Conservation (phyloP, 2,888 invertebrate species). For the Spisula solida region DNA sequence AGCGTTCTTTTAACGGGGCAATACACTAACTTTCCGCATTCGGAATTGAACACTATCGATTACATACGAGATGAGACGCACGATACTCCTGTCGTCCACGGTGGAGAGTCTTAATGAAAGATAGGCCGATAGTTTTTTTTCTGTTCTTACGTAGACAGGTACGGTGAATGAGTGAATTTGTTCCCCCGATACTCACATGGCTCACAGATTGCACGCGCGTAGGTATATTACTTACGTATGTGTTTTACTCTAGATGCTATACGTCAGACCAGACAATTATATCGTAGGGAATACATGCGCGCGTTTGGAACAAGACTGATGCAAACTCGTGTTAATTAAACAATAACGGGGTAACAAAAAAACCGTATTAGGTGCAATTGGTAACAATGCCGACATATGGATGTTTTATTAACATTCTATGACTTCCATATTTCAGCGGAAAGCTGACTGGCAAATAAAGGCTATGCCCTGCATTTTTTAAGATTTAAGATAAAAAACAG, state of each 20-base stretch:
- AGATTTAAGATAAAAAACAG: no score
- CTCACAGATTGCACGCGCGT: background rate
- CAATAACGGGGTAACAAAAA: no score
- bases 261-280: background rate
- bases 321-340: no score
- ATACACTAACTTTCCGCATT: background rate
- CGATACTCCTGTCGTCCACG: background rate
- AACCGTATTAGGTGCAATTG: no score
- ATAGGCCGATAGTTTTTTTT: background rate
- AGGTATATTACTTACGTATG: background rate
- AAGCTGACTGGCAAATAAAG: no score
- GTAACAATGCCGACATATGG: no score
- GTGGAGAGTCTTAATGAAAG: background rate
- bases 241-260: background rate
- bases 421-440: no score
- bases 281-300: no score
- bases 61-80: background rate
- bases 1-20: background rate
- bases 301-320: no score
- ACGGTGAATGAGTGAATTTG: background rate
- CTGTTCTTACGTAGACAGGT: conserved; percentile 14
- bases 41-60: background rate
- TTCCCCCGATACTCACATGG: background rate
- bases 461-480: no score
- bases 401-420: no score